Conservation (phyloP, 1,140 invertebrate species). For the Nymphalis io region DNA sequence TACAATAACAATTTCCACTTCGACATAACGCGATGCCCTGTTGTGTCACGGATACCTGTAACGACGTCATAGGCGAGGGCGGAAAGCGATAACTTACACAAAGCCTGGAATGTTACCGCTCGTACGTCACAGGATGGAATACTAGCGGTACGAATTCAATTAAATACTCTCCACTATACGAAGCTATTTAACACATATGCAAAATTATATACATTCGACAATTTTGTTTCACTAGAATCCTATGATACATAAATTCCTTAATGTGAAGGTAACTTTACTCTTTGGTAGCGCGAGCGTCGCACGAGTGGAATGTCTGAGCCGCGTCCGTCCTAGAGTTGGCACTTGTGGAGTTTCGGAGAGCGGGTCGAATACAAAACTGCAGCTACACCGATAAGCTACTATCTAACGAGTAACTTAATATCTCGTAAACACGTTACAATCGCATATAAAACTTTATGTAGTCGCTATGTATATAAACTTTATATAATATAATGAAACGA, state of each 20-base stretch:
- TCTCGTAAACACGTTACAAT: constrained; percentile 39
- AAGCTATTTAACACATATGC: constrained; percentile 54
- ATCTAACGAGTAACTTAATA: constrained; percentile 51
- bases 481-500: constrained; percentile 60
- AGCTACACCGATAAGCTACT: constrained; percentile 64
- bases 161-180: constrained; percentile 22
- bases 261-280: constrained; percentile 77
- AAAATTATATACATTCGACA: constrained; percentile 71
- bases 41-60: constrained; percentile 38
- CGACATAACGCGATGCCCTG: constrained; percentile 36
- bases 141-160: constrained; percentile 18
- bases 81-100: constrained; percentile 49
- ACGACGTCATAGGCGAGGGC: constrained; percentile 34
- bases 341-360: constrained; percentile 62
- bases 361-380: constrained; percentile 44
- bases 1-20: constrained; percentile 53
- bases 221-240: constrained; percentile 53
- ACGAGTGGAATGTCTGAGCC: constrained; percentile 61
- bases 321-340: constrained; percentile 56
- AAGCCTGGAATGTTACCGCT: constrained; percentile 68
- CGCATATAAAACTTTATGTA: constrained; percentile 50
- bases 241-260: constrained; percentile 75
- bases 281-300: constrained; percentile 73
- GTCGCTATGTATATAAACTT: constrained; percentile 42
- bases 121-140: constrained; percentile 30